Evolutionary conservation across 2,888 invertebrate genomes (phyloP).

Genomic region (Drosophila multiciliata): DNA sequence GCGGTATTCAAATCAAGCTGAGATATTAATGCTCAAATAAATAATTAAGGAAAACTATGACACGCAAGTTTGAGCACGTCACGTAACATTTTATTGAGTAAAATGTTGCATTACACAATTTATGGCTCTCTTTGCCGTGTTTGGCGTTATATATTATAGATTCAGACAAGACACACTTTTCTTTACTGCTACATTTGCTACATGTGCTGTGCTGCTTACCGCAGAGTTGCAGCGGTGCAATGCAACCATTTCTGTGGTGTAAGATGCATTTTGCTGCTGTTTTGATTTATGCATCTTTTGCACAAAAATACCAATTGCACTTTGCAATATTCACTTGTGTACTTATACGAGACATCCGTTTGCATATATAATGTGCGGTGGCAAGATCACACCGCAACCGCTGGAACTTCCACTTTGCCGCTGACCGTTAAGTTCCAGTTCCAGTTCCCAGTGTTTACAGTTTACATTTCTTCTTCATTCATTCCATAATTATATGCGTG

Average conservation of each 20-base stretch:
- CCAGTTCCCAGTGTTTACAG: background rate
- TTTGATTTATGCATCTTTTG: background rate
- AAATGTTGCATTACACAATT: constrained; percentile 11
- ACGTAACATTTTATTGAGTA: constrained; percentile 2
- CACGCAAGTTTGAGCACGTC: constrained; percentile 6
- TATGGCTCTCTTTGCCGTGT: background rate
- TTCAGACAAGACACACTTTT: background rate
- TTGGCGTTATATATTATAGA: background rate
- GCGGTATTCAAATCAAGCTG: background rate
- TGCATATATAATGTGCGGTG: background rate
- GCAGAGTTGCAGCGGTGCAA: background rate
- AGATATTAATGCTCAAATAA: constrained; percentile 7
- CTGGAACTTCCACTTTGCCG: background rate
- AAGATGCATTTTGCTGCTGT: background rate
- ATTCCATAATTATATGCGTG: background rate
- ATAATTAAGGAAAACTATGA: constrained; percentile 11
- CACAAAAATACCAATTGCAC: background rate
- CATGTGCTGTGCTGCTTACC: background rate
- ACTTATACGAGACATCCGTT: background rate
- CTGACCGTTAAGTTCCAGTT: background rate
- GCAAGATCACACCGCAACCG: background rate
- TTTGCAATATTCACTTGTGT: background rate
- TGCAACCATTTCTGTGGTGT: background rate
- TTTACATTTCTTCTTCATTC: background rate
- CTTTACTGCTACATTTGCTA: background rate